Conservation (phyloP, 2,888 invertebrate species). For the Blastobasis adustella region DNA sequence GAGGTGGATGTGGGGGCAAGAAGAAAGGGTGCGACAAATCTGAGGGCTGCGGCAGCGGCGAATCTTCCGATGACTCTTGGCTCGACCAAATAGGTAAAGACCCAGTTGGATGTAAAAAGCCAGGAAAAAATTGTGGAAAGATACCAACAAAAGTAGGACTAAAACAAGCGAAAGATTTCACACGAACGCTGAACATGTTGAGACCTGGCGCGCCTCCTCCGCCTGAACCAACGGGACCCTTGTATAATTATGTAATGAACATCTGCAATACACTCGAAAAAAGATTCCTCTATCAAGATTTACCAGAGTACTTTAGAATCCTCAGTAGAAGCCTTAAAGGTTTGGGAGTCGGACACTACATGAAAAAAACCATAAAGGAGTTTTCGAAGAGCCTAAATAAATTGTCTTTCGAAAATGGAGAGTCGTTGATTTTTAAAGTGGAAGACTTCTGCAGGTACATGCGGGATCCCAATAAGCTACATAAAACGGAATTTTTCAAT, state of each 20-base stretch:
- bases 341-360: slow-evolving; percentile 25
- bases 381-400: slow-evolving; percentile 28
- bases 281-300: slow-evolving; percentile 22
- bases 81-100: not conserved
- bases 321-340: slow-evolving; percentile 29
- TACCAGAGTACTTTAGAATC: slow-evolving; percentile 31
- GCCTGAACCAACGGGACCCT: slow-evolving; percentile 29
- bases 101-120: not conserved
- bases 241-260: slow-evolving; percentile 38
- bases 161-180: not conserved
- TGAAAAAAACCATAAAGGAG: slow-evolving; percentile 27
- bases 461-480: too few relatives aligned
- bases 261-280: slow-evolving; percentile 35
- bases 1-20: not conserved
- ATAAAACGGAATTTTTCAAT: too few relatives aligned
- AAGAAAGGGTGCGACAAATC: not conserved
- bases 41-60: not conserved
- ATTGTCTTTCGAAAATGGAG: slow-evolving; percentile 24
- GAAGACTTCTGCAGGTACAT: too few relatives aligned
- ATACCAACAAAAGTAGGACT: not conserved
- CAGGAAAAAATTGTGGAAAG: not conserved
- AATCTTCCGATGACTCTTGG: not conserved
- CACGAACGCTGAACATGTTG: not conserved
- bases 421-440: too few relatives aligned
- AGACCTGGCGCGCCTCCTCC: not conserved